Conservation (phyloP, 2,113 vertebrate genomes). For the Trematomus loennbergii region DNA sequence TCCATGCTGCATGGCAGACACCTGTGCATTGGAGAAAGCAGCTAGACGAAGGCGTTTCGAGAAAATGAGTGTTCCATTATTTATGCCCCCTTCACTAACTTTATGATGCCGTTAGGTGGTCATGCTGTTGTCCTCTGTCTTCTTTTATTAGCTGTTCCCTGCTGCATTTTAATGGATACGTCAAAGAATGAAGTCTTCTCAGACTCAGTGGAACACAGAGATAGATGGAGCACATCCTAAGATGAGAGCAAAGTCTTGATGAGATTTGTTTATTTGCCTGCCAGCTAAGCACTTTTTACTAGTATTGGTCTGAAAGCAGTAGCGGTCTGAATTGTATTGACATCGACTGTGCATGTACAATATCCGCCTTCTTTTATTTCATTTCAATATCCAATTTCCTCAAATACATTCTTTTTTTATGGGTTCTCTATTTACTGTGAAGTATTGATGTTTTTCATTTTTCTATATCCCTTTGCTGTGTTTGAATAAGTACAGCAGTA, state of each 20-base stretch:
- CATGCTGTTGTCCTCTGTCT: constrained; percentile 71
- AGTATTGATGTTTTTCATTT: constrained; percentile 18
- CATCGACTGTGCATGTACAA: constrained; percentile 29
- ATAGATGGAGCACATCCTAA: constrained; percentile 41
- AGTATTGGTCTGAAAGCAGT: constrained; percentile 26
- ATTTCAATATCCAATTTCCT: constrained; percentile 65
- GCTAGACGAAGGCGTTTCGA: constrained; percentile 47
- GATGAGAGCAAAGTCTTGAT: constrained; percentile 60
- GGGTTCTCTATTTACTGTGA: constrained; percentile 6
- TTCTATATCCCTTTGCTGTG: neutral
- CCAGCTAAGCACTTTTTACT: constrained; percentile 62
- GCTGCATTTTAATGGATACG: constrained; percentile 73
- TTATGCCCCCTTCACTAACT: constrained; percentile 74
- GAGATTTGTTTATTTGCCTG: constrained; percentile 61
- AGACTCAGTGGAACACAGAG: constrained; percentile 53
- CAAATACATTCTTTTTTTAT: constrained; percentile 29
- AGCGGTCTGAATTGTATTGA: constrained; percentile 20
- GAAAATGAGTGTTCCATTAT: constrained; percentile 78
- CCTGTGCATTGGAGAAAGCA: constrained; percentile 33
- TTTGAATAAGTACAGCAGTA: neutral
- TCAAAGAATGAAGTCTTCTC: constrained; percentile 59
- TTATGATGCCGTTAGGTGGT: constrained; percentile 76
- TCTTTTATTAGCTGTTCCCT: constrained; percentile 73
- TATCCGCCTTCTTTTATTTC: constrained; percentile 49
- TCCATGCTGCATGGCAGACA: constrained; percentile 39